Evolutionary conservation across 2,113 vertebrate species (phyloP), one percentile per base, ranked within the genome.

Genomic region (Scortum barcoo): DNA sequence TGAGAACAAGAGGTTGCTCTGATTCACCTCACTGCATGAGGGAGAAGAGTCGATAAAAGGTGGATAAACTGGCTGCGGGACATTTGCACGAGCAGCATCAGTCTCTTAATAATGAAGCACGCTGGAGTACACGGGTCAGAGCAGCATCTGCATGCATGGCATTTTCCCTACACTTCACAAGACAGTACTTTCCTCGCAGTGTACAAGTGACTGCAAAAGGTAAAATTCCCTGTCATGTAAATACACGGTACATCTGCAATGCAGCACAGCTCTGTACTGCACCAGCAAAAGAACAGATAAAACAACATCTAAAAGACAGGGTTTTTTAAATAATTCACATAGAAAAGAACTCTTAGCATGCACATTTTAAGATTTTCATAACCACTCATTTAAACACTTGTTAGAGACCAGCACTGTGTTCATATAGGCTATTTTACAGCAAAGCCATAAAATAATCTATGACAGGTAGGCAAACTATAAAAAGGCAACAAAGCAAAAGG

Each of bases 11-110:
- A 62, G 58, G 72, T 60, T 78, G 80, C 75, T 84, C 75, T 69
- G 90, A 91, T 93, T 90, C 89, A 87, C 78, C 73, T 88, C 77
- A 14, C 84, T 22, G 87, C 86, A 76, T 78, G 91, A 90, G 80
- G 81, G 85, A 70, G 78, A 87, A 19, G 46, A 88, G 57, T 90
- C 85, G 26, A 90, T 92, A 90, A 83, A 76, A 85, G 90, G 86
- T 80, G 84, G 88, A 88, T 87, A 90, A 88, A 90, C 81, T 81
- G 84, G 86, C 86, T 84, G 73, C 51, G 75, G 76, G 89, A 88
- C 24, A 56, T 84, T 71, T 85, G 78, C 56, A 82, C 80, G 2
- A 19, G 78, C 68, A 50, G 76, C 56, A 61, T 72, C 50, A 1
- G 53, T 33, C 76, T 82, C 72, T 62, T 91, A 73, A 83, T 89